Evolutionary conservation across 2,113 vertebrate species (phyloP), one percentile per base, ranked within the genome.

Genomic region (Trematomus loennbergii): DNA sequence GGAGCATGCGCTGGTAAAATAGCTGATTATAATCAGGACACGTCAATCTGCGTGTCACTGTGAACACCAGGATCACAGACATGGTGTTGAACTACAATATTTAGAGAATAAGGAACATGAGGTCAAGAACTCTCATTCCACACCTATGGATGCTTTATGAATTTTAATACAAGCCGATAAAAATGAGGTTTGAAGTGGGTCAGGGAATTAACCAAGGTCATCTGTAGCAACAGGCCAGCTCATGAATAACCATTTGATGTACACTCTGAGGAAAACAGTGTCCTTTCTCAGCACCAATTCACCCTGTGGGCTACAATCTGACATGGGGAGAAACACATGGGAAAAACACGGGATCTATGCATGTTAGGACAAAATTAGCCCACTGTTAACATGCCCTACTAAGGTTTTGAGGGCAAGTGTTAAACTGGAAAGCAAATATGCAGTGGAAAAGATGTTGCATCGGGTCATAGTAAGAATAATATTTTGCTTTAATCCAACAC

Each of bases 171-270:
- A 65, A 61, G 59, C 46, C 75, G 63, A 40, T 71, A 80, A 61
- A 82, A 77, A 86, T 79, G 55, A 77, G 84, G 66, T 73, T 68
- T 87, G 59, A 91, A 91, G 75, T 71, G 80, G 78, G 86, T 85
- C 79, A 52, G 64, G 69, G 72, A 73, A 73, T 85, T 85, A 78
- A 87, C 73, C 74, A 90, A 90, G 90, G 90, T 87, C 82, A 81
- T 45, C 20, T 61, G 60, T 52, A 73, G 77, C 55, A 60, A 49
- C 68, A 79, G 46, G 18, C 60, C 46, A 66, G 50, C 72, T 89
- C 82, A 89, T 88, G 77, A 91, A 90, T 91, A 91, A 88, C 52
- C 67, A 89, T 83, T 71, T 71, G 13, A 86, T 86, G 65, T 78
- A 40, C 57, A 82, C 71, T 83, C 74, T 74, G 62, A 83, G 86